Percentiles rank a stretch among this genome's conserved stretches.
Evolutionary conservation across 2,113 vertebrate genomes (phyloP).

Genomic region (Camarhynchus parvulus): DNA sequence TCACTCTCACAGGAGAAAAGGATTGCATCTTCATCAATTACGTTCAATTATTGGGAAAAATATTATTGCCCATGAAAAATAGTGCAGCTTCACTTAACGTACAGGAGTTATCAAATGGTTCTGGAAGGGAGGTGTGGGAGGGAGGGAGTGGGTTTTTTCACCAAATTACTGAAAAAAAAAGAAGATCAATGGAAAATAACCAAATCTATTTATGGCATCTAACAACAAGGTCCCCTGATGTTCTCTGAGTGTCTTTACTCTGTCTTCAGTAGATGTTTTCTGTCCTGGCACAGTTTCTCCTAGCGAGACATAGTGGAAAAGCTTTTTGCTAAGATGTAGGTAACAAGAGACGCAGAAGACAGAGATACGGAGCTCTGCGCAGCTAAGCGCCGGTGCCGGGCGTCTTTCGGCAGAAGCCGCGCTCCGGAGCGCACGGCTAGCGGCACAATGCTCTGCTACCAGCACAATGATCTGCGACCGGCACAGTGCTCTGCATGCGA

Average conservation of each 20-base stretch:
- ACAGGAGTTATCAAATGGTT: background rate
- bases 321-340: too few species aligned
- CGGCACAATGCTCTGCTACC: too few species aligned
- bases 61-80: background rate
- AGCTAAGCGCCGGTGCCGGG: too few species aligned
- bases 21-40: background rate
- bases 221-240: background rate
- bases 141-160: background rate
- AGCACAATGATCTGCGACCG: too few species aligned
- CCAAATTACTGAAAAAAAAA: background rate
- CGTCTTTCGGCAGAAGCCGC: too few species aligned
- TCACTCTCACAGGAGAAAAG: background rate
- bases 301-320: too few species aligned
- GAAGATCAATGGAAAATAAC: background rate
- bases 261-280: background rate
- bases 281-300: too few species aligned
- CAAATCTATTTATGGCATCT: background rate
- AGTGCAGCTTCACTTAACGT: background rate
- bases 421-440: too few species aligned
- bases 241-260: background rate
- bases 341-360: too few species aligned
- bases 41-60: background rate
- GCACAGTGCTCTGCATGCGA: too few species aligned
- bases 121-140: background rate
- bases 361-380: too few species aligned